phyloP scores from a whole-genome alignment of 2,113 vertebrate species.

The Carassius gibelio region DNA sequence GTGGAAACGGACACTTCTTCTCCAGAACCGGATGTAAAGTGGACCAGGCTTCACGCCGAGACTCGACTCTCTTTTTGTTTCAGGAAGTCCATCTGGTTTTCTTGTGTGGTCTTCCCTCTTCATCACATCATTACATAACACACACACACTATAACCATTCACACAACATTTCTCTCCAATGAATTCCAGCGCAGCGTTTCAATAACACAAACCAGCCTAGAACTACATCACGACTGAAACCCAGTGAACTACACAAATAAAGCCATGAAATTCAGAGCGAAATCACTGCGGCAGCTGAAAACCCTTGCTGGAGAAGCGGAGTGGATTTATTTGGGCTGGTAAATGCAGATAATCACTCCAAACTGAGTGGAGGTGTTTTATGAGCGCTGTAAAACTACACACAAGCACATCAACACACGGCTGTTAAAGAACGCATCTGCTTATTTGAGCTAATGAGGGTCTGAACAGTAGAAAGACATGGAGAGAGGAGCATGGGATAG shows the following conservation, averaged over 20 bases:
- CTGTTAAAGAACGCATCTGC: constrained; percentile 75
- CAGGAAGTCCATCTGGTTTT: background rate
- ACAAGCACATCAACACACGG: constrained; percentile 75
- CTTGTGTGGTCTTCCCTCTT: background rate
- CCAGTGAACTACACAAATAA: background rate
- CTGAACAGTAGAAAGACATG: constrained; percentile 31
- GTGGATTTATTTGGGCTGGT: constrained; percentile 71
- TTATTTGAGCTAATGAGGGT: constrained; percentile 77
- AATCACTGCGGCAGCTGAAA: constrained; percentile 2
- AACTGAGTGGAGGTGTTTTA: constrained; percentile 76
- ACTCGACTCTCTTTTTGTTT: too few species aligned
- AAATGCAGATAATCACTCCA: constrained; percentile 74
- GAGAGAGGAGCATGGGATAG: background rate
- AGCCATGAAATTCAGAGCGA: background rate
- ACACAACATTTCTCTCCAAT: background rate
- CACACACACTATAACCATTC: background rate
- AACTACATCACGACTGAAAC: background rate
- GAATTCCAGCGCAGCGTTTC: background rate
- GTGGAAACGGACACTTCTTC: background rate
- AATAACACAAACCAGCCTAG: background rate
- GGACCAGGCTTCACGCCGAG: too few species aligned
- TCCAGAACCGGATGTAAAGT: background rate
- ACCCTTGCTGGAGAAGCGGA: background rate
- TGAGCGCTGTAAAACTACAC: constrained; percentile 73
- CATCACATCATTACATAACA: background rate